Base-by-base conservation (phyloP, 2,113 vertebrate genomes). In the Leptosomus discolor region DNA sequence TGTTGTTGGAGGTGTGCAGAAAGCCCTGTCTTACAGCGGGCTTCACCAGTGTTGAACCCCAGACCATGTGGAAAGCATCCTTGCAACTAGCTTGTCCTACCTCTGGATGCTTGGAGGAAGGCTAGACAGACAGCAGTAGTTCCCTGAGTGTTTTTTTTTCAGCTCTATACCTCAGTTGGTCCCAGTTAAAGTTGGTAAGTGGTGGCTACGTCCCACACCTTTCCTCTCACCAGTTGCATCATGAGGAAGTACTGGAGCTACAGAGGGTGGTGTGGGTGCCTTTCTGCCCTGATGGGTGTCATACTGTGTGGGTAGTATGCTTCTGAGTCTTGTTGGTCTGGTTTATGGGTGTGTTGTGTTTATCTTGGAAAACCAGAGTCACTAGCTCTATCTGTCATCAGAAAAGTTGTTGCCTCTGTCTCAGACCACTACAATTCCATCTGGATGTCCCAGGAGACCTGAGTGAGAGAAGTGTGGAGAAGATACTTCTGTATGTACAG, bases 261-360 rank as follows among this genome's bases (percentile, higher is more conserved):
- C 73, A 69, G 37, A 76, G 29, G 69, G 68, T 67, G 46, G 8
- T 73, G 32, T 5, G 4, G n/a, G 48, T 86, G 75, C 77, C 77
- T 82, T 68, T 84, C 64, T 84, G 29, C 57, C 36, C 23, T 71
- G 67, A n/a, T 61, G 68, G 43, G 36, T 87, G 69, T 92, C 53
- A 63, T 37, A 24, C 14, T 69, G 60, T 86, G 95, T 95, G 83
- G 89, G 94, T 74, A 92, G 92, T n/a, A 12, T 0, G 5, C 69
- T 82, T 15, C 53, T 50, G 51, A 78, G 73, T 89, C 94, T 75
- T 67, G 92, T 71, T 92, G 68, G 39, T 88, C 91, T 92, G 91
- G 96, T 97, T 97, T 90, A 41, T 89, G 89, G 94, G 95, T 63
- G 88, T 91, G 67, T 82, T 84, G 86, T 64, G 32, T 77, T 93